Conservation (phyloP, 1,140 invertebrate species). For the Atta colombica region DNA sequence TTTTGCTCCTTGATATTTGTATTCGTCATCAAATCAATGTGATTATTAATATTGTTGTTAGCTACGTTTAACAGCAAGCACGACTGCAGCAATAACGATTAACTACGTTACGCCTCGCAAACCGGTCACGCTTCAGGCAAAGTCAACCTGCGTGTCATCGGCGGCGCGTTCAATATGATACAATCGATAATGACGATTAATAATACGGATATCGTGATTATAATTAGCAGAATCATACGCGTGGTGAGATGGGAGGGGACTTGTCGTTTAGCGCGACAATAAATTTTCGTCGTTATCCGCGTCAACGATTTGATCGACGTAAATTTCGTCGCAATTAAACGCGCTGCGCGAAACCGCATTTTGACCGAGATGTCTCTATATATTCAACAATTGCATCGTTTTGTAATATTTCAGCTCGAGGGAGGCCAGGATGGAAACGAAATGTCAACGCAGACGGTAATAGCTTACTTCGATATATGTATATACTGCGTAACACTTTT, state of each 20-base stretch:
- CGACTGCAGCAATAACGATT: slow-evolving; percentile 14
- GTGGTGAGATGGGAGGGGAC: neutral
- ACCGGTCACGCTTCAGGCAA: slow-evolving; percentile 25
- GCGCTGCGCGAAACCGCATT: slow-evolving; percentile 54
- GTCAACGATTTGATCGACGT: slow-evolving; percentile 60
- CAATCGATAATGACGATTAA: slow-evolving; percentile 59
- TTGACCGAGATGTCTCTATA: slow-evolving; percentile 57
- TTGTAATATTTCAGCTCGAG: slow-evolving; percentile 59
- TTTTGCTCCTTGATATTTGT: neutral
- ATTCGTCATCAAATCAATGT: neutral
- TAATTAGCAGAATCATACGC: slow-evolving; percentile 55
- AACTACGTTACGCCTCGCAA: slow-evolving; percentile 1
- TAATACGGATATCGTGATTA: slow-evolving; percentile 60
- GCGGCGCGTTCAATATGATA: slow-evolving; percentile 33
- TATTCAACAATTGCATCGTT: slow-evolving; percentile 55
- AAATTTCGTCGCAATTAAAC: slow-evolving; percentile 62
- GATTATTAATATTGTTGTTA: slow-evolving; percentile 22
- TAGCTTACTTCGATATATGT: slow-evolving; percentile 11
- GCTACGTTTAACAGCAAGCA: neutral
- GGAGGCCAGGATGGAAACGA: neutral
- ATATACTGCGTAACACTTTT: slow-evolving; percentile 27
- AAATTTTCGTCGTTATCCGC: slow-evolving; percentile 60
- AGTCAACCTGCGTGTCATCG: slow-evolving; percentile 49
- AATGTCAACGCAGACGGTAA: slow-evolving; percentile 27
- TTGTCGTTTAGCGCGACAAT: slow-evolving; percentile 54